Evolutionary conservation across 2,113 vertebrate genomes (phyloP), one percentile per base, ranked within the genome.

Genomic region (Carassius carassius): DNA sequence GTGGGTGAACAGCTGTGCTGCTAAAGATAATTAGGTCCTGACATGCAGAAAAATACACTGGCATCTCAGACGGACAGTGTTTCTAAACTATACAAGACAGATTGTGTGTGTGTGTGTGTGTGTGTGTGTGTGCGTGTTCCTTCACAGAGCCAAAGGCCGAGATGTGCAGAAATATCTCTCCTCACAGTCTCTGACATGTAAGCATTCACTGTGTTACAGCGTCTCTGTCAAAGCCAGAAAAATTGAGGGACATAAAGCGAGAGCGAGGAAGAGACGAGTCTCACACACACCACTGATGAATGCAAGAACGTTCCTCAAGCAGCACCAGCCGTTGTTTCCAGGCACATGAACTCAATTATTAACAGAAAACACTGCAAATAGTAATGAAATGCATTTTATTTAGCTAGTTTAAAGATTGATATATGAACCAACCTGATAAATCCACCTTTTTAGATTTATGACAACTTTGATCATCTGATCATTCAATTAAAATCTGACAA

Each of bases 11-110:
- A 19, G 8, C 67, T 37, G 67, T 11, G 32, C 8, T 70, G 67
- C 81, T 35, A 32, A 70, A 84, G 58, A 84, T 51, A 84, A 84
- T 67, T n/a, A 65, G 25, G 8, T 41, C 47, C 54, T 62, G 83
- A 65, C 79, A 69, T 80, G 58, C 41, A 80, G 63, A 56, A 19
- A 73, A 74, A 75, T 29, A 60, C 54, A 29, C 73, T 78, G 62
- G n/a, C 29, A 69, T 37, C 21, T 17, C 73, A 54, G 35, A 44
- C 74, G 14, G 74, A 65, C 54, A 58, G 17, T 21, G 2, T 58
- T 58, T 58, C 17, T 58, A 21, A 58, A 21, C 47, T 51, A 67
- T 77, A 47, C 23, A 49, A 65, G 75, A 6, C 13, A 67, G 73
- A 47, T 3, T 49, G 47, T 49, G 47, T 13, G 47, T 49, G 11